Evolutionary conservation across 2,113 vertebrate species (phyloP).

Genomic region (Solea solea): DNA sequence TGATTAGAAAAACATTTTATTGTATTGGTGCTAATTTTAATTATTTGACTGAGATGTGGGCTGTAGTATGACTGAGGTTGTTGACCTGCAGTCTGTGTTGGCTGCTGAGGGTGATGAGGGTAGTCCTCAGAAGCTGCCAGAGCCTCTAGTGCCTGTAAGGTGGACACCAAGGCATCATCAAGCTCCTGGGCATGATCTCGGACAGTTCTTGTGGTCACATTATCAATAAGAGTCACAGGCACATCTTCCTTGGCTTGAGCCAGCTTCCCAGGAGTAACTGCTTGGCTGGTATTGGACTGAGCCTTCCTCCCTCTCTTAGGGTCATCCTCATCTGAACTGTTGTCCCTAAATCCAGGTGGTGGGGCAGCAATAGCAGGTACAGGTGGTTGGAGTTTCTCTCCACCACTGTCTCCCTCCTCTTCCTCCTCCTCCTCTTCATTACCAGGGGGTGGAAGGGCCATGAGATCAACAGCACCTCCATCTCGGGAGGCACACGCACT

Average conservation of each 20-base stretch:
- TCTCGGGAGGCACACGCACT: slow-evolving; percentile 85
- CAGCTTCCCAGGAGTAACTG: slow-evolving; percentile 48
- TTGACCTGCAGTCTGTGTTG: slow-evolving; percentile 96
- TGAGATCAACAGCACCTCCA: slow-evolving; percentile 91
- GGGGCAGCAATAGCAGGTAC: slow-evolving; percentile 92
- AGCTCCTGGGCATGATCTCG: slow-evolving; percentile 96
- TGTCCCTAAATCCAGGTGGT: slow-evolving; percentile 96
- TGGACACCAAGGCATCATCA: slow-evolving; percentile 97
- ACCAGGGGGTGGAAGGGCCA: slow-evolving; percentile 92
- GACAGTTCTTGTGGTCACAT: slow-evolving; percentile 90
- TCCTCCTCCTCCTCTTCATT: slow-evolving; percentile 87
- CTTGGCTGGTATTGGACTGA: slow-evolving; percentile 32
- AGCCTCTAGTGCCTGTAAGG: slow-evolving; percentile 96
- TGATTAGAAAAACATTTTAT: background rate
- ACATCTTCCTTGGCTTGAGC: slow-evolving; percentile 87
- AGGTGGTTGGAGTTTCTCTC: slow-evolving; percentile 83
- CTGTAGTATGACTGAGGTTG: slow-evolving; percentile 66
- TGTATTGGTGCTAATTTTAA: slow-evolving; percentile 11
- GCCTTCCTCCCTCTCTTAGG: slow-evolving; percentile 85
- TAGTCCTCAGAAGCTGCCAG: slow-evolving; percentile 97
- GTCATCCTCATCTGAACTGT: slow-evolving; percentile 97
- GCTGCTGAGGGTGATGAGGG: slow-evolving; percentile 87
- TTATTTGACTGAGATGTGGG: slow-evolving; percentile 39
- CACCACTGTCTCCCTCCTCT: slow-evolving; percentile 65
- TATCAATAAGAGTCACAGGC: slow-evolving; percentile 95